Base-by-base conservation (phyloP, 23 tunicate genomes). In the Corella eumyota region DNA sequence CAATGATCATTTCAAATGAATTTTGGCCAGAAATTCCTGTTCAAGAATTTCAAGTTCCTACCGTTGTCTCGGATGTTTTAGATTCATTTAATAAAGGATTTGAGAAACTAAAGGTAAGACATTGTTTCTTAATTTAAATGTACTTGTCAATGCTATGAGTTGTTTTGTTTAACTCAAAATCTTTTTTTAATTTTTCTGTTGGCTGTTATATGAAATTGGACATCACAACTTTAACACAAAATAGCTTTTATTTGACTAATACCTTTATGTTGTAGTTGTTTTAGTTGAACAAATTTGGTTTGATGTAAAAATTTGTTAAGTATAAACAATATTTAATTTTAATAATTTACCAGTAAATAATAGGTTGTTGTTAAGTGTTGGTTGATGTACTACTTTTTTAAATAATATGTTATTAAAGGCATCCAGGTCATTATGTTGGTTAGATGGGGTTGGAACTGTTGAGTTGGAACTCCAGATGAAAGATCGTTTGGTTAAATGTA, bases 1-100 rank as follows among this genome's bases (percentile, higher is more conserved):
- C 77, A 9, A 46, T 88, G 68, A 62, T 88, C n/a, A 60, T 88
- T 1, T 88, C 96, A 1, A 45, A 69, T 25, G 67, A 88, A 49
- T 88, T 80, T 67, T 88, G 96, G 96, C 96, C 96, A 0, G 80
- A 72, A 28, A 63, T 75, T 36, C 55, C 72, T 6, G 46, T 61
- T 35, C 71, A 62, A 1, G 88, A 78, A 13, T 50, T 72, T 35
- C 72, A 63, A 56, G 26, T 78, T 9, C 96, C 96, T 0, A 1
- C 32, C 27, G 28, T 20, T 2, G 34, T 88, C 30, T 30, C 71
- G 2, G 61, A 73, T 3, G 32, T 69, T 2, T 65, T 88, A 27
- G 55, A 62, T 61, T 32, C 51, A 9, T 88, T 88, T 36, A 78
- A 73, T 30, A 70, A 88, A 68, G 77, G 76, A 25, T 88, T 45